Conservation (phyloP, 1,140 invertebrate genomes). For the Cylas formicarius region DNA sequence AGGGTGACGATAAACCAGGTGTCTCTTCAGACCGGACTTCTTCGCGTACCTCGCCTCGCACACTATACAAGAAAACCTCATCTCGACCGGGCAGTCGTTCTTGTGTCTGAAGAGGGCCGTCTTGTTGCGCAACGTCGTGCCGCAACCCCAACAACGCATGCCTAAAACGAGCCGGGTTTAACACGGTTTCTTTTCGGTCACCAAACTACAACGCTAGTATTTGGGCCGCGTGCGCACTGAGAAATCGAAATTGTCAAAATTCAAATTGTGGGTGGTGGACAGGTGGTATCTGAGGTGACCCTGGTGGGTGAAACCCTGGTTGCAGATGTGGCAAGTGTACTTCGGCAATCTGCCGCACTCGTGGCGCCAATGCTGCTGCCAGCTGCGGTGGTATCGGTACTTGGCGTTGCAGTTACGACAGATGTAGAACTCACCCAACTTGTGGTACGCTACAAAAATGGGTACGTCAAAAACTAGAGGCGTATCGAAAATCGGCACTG, state of each 20-base stretch:
- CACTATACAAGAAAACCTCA: too few relatives aligned
- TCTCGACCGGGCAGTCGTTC: conserved; percentile 26
- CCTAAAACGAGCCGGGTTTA: too few relatives aligned
- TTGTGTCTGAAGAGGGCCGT: conserved; percentile 23
- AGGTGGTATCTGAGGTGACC: conserved; percentile 14
- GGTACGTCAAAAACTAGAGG: too few relatives aligned
- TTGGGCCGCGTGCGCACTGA: too few relatives aligned
- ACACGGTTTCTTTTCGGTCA: too few relatives aligned
- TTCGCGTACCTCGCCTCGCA: too few relatives aligned
- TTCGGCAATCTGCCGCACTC: conserved; percentile 49
- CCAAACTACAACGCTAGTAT: too few relatives aligned
- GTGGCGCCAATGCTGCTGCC: conserved; percentile 43
- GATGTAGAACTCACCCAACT: conserved; percentile 7
- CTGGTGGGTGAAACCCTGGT: conserved; percentile 16
- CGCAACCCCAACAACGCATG: too few relatives aligned
- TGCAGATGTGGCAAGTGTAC: conserved; percentile 44
- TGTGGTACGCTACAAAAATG: background rate
- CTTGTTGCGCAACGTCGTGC: too few relatives aligned
- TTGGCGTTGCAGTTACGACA: conserved; percentile 42
- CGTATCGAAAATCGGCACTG: too few relatives aligned
- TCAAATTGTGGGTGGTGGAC: conserved; percentile 15
- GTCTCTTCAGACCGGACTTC: too few relatives aligned
- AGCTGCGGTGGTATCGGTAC: conserved; percentile 48
- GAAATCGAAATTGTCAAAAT: conserved; percentile 14
- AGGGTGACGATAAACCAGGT: too few relatives aligned